Conservation (phyloP, 1,140 invertebrate genomes). For the Drosophila watanabei region DNA sequence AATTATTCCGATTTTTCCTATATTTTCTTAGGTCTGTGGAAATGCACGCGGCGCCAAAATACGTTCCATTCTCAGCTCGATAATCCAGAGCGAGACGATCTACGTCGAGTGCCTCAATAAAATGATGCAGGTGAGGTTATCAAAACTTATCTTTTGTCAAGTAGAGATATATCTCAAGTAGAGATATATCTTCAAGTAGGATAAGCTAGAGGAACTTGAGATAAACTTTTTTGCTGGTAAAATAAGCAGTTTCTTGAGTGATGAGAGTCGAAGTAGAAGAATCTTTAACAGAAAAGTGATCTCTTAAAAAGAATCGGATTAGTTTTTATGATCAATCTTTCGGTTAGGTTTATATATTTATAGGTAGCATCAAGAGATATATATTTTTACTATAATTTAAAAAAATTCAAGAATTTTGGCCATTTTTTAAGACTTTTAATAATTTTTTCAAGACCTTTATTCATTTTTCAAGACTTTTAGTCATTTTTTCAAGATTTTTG, state of each 20-base stretch:
- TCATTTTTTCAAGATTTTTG: too few relatives aligned
- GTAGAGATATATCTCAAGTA: background rate
- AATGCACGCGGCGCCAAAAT: slow-evolving; percentile 87
- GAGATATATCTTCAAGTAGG: background rate
- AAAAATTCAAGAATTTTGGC: too few relatives aligned
- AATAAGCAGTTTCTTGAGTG: background rate
- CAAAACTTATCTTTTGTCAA: background rate
- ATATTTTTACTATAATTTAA: too few relatives aligned
- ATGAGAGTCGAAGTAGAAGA: background rate
- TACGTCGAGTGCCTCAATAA: slow-evolving; percentile 96
- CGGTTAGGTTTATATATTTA: too few relatives aligned
- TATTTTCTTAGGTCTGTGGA: slow-evolving; percentile 73
- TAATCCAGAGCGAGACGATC: slow-evolving; percentile 95
- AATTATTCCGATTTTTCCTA: too few relatives aligned
- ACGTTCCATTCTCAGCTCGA: slow-evolving; percentile 93
- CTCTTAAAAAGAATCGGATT: too few relatives aligned
- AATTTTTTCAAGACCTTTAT: too few relatives aligned
- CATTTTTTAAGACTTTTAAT: too few relatives aligned
- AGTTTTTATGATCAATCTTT: too few relatives aligned
- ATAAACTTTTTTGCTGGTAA: background rate
- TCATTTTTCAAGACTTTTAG: too few relatives aligned
- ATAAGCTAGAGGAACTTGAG: background rate
- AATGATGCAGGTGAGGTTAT: slow-evolving; percentile 91
- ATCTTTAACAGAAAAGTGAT: too few relatives aligned
- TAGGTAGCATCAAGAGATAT: too few relatives aligned